Conservation (phyloP, 2,797 vertebrate genomes). For the Sorex maritimensis region DNA sequence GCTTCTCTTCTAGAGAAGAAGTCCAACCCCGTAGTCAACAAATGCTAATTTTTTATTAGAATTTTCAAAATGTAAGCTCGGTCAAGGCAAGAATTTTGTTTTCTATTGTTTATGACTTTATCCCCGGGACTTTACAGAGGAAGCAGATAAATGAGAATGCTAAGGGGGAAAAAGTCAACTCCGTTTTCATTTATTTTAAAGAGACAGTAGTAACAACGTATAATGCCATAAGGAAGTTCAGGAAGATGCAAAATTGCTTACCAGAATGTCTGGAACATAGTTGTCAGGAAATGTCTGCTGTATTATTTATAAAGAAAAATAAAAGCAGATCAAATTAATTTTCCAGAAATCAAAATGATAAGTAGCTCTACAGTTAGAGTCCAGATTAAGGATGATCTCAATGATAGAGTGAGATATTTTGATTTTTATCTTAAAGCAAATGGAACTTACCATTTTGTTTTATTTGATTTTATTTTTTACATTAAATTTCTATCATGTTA, state of each 20-base stretch:
- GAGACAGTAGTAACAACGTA: not conserved
- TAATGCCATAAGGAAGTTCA: not conserved
- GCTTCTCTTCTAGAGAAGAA: not conserved
- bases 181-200: not conserved
- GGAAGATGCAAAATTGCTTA: conserved; percentile 43
- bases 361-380: not conserved
- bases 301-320: conserved; percentile 63
- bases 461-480: no score
- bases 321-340: not conserved
- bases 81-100: conserved; percentile 8
- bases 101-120: conserved; percentile 8
- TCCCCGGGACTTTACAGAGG: conserved; percentile 8
- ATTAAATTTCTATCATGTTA: no score
- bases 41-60: no score
- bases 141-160: not conserved
- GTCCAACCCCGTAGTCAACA: not conserved
- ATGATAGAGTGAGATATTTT: not conserved
- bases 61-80: not conserved
- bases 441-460: no score
- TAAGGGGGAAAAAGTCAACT: not conserved
- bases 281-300: conserved; percentile 7
- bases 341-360: conserved; percentile 53
- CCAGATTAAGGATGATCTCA: not conserved
- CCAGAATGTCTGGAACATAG: not conserved
- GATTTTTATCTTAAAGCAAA: conserved; percentile 40